Base-by-base conservation (phyloP, 2,113 vertebrate species). In the Reinhardtius hippoglossoides region DNA sequence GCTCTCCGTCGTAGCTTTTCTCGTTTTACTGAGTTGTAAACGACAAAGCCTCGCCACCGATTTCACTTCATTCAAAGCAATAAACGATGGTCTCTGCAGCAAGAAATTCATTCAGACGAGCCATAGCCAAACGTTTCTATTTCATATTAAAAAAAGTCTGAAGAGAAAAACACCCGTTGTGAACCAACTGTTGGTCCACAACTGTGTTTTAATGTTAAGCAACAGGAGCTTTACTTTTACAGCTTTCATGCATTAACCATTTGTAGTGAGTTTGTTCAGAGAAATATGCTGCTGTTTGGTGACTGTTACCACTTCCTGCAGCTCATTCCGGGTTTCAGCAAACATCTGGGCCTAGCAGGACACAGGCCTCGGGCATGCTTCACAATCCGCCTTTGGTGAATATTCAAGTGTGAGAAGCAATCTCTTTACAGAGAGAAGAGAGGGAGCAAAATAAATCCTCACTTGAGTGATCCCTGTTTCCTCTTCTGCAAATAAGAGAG, bases 11-110 rank as follows among this genome's bases (percentile, higher is more conserved):
- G 37, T 9, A 52, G 67, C 60, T 56, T 63, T 74, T 76, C 35
- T 74, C 74, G 70, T 88, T 85, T 83, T 83, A 86, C 72, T 73
- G 74, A 73, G 79, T 52, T 70, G 81, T 87, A 88, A 89, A 90
- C 13, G 9, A 56, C n/a, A 21, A 54, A 59, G 23, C 81, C 67
- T 21, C n/a, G 73, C 74, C 65, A 40, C 70, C 21, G 37, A 74
- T 82, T 71, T 83, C 52, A 35, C 55, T 70, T 59, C 71, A 67
- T 67, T 69, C 65, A 24, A 48, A 26, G 59, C 81, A 59, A 74
- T 76, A 83, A 88, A 88, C 62, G 12, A 1, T 15, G 58, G 46
- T 66, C 16, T 65, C 46, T 65, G 76, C 52, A 24, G 69, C 35
- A 61, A 54, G 44, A 67, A 50, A 27, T 70, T 88, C 80, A 70